phyloP scores from a whole-genome alignment of 1,140 invertebrate species.

The Anastrepha obliqua region DNA sequence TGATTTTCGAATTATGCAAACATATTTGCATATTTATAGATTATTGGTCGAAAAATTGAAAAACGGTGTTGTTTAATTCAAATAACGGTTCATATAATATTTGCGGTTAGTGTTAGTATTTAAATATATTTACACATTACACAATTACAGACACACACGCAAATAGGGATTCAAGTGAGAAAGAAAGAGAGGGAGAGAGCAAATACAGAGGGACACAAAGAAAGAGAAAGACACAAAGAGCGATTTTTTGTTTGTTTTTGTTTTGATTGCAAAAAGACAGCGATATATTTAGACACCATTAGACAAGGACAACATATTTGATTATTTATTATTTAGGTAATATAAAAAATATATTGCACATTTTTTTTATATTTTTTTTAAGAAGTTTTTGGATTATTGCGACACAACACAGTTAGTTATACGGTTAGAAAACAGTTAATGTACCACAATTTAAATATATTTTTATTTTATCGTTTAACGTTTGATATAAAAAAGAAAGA shows the following conservation, averaged over 20 bases:
- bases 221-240: not conserved
- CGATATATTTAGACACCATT: not conserved
- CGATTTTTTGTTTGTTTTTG: constrained; percentile 1
- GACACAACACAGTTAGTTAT: constrained; percentile 32
- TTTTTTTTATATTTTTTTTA: not conserved
- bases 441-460: constrained; percentile 14
- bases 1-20: constrained; percentile 27
- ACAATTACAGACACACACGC: constrained; percentile 44
- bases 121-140: constrained; percentile 28
- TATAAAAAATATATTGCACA: not conserved
- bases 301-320: constrained; percentile 45
- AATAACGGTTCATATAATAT: not conserved
- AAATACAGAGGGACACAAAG: constrained; percentile 1
- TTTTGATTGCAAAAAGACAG: not conserved
- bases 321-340: not conserved
- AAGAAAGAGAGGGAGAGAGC: not conserved
- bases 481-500: constrained; percentile 37
- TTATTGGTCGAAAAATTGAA: not conserved
- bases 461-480: constrained; percentile 11
- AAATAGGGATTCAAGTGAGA: not conserved
- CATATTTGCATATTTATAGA: not conserved
- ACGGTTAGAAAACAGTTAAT: not conserved
- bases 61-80: not conserved
- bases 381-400: constrained; percentile 11
- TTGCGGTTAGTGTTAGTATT: constrained; percentile 3